Evolutionary conservation across 2,797 vertebrate genomes (phyloP).

Genomic region (Fratercula arctica): DNA sequence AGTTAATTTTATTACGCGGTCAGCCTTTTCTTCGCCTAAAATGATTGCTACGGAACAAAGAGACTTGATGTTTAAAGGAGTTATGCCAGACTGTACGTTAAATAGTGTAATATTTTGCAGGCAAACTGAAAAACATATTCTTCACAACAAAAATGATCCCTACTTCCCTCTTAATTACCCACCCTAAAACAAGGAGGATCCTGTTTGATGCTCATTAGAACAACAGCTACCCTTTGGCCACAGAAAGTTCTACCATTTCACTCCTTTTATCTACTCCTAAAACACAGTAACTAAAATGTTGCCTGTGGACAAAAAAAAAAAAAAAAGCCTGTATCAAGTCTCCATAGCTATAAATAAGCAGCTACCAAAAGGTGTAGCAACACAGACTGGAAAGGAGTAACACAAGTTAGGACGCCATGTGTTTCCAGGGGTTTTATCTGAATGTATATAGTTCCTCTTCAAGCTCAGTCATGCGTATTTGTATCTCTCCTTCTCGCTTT

Average conservation of each 20-base stretch:
- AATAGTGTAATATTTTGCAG: not conserved
- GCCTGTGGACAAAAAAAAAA: not conserved
- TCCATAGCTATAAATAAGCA: not conserved
- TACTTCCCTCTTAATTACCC: not conserved
- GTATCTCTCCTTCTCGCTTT: not conserved
- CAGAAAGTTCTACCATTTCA: not conserved
- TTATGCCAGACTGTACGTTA: not conserved
- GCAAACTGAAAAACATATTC: not conserved
- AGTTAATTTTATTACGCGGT: constrained; percentile 5
- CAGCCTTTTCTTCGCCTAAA: not conserved
- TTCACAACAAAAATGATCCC: not conserved
- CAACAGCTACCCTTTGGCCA: not conserved
- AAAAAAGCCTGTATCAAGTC: not conserved
- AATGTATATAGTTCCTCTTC: not conserved
- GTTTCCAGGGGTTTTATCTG: not conserved
- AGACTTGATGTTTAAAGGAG: not conserved
- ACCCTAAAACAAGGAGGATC: not conserved
- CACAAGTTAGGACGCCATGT: not conserved
- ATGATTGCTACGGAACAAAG: not conserved
- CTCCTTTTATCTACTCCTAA: not conserved
- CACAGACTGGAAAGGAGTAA: not conserved
- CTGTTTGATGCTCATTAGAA: not conserved
- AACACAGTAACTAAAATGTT: not conserved
- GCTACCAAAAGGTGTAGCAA: not conserved
- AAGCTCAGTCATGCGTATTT: not conserved